Conservation (phyloP, 2,113 vertebrate genomes). For the Cephalophus harveyi region DNA sequence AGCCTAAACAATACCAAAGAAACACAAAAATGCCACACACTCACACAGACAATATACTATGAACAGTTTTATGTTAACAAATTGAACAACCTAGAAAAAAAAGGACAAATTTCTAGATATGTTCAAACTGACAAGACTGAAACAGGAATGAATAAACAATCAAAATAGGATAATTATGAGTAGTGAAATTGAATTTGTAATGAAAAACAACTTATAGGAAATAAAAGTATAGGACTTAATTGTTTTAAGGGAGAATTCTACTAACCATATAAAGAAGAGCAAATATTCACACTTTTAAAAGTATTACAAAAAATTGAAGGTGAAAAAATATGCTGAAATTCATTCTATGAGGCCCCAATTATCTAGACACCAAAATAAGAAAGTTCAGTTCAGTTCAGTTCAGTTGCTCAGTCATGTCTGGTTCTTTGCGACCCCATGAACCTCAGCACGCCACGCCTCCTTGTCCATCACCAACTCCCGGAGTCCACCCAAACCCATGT, state of each 20-base stretch:
- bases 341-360: neutral
- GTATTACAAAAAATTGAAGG: neutral
- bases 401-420: too few relatives aligned
- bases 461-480: too few relatives aligned
- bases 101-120: neutral
- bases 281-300: neutral
- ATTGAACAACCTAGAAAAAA: neutral
- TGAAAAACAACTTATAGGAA: neutral
- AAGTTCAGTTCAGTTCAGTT: too few relatives aligned
- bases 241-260: neutral
- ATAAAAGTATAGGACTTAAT: neutral
- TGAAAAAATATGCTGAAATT: neutral
- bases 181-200: neutral
- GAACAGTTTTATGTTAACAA: neutral
- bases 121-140: neutral
- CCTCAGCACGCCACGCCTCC: accelerated
- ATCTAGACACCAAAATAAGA: neutral
- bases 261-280: neutral
- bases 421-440: too few relatives aligned
- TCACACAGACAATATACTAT: neutral
- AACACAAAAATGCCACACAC: neutral
- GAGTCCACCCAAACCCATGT: too few relatives aligned
- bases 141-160: neutral
- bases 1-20: neutral
- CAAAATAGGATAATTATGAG: neutral